Base-by-base conservation (phyloP, 2,113 vertebrate species). In the Neopipo cinnamomea region DNA sequence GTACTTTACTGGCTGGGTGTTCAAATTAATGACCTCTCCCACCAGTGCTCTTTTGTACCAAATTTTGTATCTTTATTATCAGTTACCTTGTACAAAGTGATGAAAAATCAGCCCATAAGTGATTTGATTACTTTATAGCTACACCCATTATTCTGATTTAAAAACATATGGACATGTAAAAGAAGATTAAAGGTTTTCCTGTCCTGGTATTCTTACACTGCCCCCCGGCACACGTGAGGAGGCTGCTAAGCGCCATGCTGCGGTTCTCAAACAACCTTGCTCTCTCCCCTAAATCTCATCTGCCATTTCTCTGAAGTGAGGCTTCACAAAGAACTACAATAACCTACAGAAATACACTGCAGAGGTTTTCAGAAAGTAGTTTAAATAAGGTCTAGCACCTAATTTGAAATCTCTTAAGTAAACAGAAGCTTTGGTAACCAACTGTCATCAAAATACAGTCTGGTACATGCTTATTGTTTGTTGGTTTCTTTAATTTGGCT, bases 221-320 rank as follows among this genome's bases (percentile, higher is more conserved):
- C 25, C 15, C n/a, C 35, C 10, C 0, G 0, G 49, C 53, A 73
- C n/a, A 76, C 0, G 2, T 35, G 31, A 80, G 25, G 28, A 53
- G 18, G 46, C 24, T 65, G 35, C 58, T 76, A 73, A 65, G 21
- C 37, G 46, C 16, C 0, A 0, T 35, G 30, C 50, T 74, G 50
- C 42, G 39, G n/a, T 15, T 83, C 68, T 86, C 72, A 85, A 58
- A 23, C 41, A 53, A 42, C 30, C 18, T 39, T 59, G 68, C 31
- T 86, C 42, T 74, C 14, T 11, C 27, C 5, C 5, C 4, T 12
- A 10, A 2, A 53, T 84, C 31, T 65, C 67, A 72, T 58, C 13
- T 80, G n/a, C 39, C 16, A 20, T 53, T 91, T 88, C 65, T 88
- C 53, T 81, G 15, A 79, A 75, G 46, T 8, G 22, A 71, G 14